A percentile compares a stretch with the other conserved stretches of the same genome.
Evolutionary conservation across 2,113 vertebrate genomes (phyloP).

Genomic region (Sinocyclocheilus anshuiensis): DNA sequence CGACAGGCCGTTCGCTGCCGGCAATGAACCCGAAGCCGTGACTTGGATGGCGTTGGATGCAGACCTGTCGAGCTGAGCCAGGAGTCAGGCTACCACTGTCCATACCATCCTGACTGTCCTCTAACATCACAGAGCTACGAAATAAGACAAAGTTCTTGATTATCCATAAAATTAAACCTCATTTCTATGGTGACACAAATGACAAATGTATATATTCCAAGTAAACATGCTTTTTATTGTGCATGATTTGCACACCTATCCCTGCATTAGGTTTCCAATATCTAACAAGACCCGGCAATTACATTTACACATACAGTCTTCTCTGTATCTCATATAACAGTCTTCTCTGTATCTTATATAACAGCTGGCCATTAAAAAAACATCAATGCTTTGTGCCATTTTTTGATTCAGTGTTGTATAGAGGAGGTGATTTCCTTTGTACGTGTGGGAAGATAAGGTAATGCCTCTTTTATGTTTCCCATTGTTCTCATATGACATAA

Average conservation of each 20-base stretch:
- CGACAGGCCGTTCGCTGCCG: slow-evolving; percentile 90
- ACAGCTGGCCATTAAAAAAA: neutral
- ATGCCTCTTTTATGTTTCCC: neutral
- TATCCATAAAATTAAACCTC: neutral
- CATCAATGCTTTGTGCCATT: slow-evolving; percentile 27
- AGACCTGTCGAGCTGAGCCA: slow-evolving; percentile 89
- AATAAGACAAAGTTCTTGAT: neutral
- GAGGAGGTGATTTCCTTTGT: neutral
- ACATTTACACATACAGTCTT: neutral
- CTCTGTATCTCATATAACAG: neutral
- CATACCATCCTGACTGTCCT: slow-evolving; percentile 88
- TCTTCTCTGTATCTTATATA: neutral
- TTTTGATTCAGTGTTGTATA: neutral
- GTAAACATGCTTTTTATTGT: neutral
- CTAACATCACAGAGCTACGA: slow-evolving; percentile 92
- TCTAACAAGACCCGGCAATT: too few relatives aligned
- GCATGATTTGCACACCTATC: neutral
- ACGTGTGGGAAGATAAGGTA: slow-evolving; percentile 5
- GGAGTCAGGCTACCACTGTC: slow-evolving; percentile 93
- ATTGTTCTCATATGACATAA: slow-evolving; percentile 8
- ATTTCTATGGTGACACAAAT: neutral
- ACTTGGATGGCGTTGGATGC: slow-evolving; percentile 84
- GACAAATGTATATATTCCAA: neutral
- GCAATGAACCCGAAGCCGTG: slow-evolving; percentile 96
- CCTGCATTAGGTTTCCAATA: neutral